Evolutionary conservation across 1,140 invertebrate genomes (phyloP).

Genomic region (Drosophila leontia): DNA sequence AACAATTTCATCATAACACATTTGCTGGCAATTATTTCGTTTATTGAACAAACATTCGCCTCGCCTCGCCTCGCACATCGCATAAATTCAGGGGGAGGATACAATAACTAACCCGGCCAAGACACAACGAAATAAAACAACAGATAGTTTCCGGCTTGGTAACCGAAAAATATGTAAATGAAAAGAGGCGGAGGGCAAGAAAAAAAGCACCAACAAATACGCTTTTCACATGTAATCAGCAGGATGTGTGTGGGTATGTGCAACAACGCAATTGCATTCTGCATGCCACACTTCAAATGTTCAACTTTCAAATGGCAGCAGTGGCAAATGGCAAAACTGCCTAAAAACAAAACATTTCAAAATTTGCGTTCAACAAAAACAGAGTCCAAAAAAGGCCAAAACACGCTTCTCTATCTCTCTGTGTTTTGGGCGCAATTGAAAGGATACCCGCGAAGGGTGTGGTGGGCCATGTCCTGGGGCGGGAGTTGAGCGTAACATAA

Average conservation of each 20-base stretch:
- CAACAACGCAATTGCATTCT: constrained; percentile 74
- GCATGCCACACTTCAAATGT: constrained; percentile 58
- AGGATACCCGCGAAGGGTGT: background rate
- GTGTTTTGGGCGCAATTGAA: constrained; percentile 25
- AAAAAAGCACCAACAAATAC: constrained; percentile 39
- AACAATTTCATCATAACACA: constrained; percentile 83
- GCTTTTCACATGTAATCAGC: constrained; percentile 50
- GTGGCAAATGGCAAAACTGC: constrained; percentile 46
- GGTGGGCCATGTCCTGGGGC: constrained; percentile 1
- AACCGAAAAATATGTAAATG: constrained; percentile 79
- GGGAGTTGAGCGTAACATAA: constrained; percentile 58
- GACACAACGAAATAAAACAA: constrained; percentile 57
- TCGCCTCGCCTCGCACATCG: constrained; percentile 58
- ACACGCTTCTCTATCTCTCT: background rate
- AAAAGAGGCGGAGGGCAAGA: constrained; percentile 6
- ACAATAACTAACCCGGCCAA: constrained; percentile 59
- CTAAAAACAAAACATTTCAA: constrained; percentile 66
- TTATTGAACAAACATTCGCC: constrained; percentile 82
- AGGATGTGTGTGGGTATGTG: constrained; percentile 24
- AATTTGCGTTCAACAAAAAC: constrained; percentile 65
- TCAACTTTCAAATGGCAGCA: constrained; percentile 46
- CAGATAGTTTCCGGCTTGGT: constrained; percentile 59
- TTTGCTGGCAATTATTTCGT: constrained; percentile 82
- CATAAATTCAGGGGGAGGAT: constrained; percentile 62
- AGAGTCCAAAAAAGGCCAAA: constrained; percentile 54